A percentile compares a stretch with the other conserved stretches of the same genome.
These are phyloP conservation scores for Drosophila nigricruria DNA, from an alignment of 2,888 invertebrate species.

Conservation along the genomic window DNA sequence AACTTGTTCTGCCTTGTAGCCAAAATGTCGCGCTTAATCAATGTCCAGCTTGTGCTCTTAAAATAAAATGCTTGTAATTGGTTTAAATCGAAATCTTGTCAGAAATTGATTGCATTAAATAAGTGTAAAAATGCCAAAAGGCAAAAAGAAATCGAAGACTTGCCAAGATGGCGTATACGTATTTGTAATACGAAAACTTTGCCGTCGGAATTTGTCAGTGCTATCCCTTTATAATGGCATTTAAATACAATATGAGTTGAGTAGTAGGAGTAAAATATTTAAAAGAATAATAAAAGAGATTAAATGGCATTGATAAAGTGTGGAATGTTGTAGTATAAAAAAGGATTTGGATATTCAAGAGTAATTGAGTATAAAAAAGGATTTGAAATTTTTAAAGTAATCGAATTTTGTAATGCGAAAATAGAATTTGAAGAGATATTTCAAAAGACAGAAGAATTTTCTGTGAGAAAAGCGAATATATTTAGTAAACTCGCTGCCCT, in stretches of 20 bases:
- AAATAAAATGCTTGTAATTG: constrained; percentile 8
- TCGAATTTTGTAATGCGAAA: no score
- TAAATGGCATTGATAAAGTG: no score
- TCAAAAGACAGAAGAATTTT: no score
- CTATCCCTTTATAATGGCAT: neutral
- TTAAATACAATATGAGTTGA: neutral
- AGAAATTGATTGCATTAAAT: constrained; percentile 1
- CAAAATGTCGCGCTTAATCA: constrained; percentile 5
- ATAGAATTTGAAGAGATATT: no score
- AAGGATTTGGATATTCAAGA: no score
- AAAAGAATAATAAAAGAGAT: neutral
- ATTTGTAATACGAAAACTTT: neutral
- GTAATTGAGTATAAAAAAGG: no score
- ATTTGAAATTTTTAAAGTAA: no score
- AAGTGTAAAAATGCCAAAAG: neutral
- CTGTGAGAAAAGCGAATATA: no score
- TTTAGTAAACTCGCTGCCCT: no score
- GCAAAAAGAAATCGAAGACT: neutral
- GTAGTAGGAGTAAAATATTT: neutral
- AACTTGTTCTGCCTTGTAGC: neutral
- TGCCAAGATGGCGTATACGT: neutral
- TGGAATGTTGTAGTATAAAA: no score
- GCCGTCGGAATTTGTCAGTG: neutral
- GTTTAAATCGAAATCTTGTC: neutral
- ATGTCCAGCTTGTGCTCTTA: constrained; percentile 17